Conservation (phyloP, 2,113 vertebrate genomes). For the Pardalotus punctatus region DNA sequence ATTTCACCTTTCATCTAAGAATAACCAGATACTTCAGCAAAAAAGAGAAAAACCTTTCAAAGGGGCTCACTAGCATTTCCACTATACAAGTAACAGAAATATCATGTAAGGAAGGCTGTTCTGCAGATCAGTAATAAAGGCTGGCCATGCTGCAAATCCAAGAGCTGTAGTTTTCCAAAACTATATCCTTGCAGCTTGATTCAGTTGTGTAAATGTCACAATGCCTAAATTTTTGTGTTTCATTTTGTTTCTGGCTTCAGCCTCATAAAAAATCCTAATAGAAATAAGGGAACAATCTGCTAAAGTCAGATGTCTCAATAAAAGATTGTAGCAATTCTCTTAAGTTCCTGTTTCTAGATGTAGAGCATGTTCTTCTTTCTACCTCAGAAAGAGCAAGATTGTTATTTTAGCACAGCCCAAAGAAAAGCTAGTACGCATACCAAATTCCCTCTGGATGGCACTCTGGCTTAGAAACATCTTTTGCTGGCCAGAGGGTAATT, state of each 20-base stretch:
- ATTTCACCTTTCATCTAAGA: neutral
- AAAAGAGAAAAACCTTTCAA: neutral
- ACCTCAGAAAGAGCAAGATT: neutral
- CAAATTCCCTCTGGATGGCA: neutral
- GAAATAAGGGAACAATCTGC: neutral
- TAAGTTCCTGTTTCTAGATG: neutral
- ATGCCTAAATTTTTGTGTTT: neutral
- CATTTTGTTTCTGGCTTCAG: neutral
- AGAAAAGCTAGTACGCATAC: neutral
- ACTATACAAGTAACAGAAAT: neutral
- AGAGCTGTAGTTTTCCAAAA: accelerated
- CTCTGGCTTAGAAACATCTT: neutral
- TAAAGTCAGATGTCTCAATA: neutral
- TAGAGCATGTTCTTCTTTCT: neutral
- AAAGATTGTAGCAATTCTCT: neutral
- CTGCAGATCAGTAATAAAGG: neutral
- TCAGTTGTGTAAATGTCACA: neutral
- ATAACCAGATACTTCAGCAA: neutral
- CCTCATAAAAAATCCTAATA: neutral
- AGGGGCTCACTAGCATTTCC: neutral
- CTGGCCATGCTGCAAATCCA: neutral
- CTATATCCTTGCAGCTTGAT: neutral
- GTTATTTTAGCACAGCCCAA: neutral
- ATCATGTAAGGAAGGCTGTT: neutral
- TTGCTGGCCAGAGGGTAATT: neutral